These are phyloP conservation scores for Halcyon senegalensis DNA, from an alignment of 2,113 vertebrate species.

Conservation along the genomic window DNA sequence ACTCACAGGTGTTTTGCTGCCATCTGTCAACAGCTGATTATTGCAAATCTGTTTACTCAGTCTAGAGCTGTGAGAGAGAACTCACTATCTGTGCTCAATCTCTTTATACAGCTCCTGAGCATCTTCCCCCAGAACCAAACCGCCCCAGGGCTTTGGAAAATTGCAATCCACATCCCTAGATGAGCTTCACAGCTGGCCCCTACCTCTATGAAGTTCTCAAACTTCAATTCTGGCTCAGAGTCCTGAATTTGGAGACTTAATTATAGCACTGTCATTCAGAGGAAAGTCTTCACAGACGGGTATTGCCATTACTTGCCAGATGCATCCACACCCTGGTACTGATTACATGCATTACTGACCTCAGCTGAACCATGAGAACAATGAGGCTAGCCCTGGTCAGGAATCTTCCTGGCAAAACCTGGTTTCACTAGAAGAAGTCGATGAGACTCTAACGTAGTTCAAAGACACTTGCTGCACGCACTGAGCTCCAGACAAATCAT, in stretches of 20 bases:
- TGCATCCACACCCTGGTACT: conserved; percentile 60
- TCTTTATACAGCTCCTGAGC: conserved; percentile 33
- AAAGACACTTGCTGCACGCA: background rate
- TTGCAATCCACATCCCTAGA: conserved; percentile 40
- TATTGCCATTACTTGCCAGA: conserved; percentile 68
- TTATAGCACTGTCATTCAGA: conserved; percentile 67
- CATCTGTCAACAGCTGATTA: conserved; percentile 71
- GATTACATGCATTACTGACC: conserved; percentile 65
- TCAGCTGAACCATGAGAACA: conserved; percentile 66
- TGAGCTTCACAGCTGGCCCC: conserved; percentile 53
- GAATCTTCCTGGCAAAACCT: conserved; percentile 49
- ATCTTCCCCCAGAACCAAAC: conserved; percentile 33
- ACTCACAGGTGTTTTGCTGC: conserved; percentile 70
- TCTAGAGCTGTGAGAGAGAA: conserved; percentile 19
- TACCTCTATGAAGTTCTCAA: conserved; percentile 41
- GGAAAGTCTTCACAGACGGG: conserved; percentile 56
- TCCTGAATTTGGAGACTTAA: conserved; percentile 63
- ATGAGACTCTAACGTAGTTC: background rate
- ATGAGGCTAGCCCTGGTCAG: conserved; percentile 51
- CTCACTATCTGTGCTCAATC: conserved; percentile 51
- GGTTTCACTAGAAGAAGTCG: background rate
- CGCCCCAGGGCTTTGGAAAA: background rate
- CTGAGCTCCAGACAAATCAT: background rate
- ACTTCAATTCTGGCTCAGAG: conserved; percentile 47
- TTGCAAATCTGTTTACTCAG: conserved; percentile 65